These are phyloP conservation scores for Chiroxiphia lanceolata DNA, from an alignment of 2,797 vertebrate species.

Conservation along the genomic window DNA sequence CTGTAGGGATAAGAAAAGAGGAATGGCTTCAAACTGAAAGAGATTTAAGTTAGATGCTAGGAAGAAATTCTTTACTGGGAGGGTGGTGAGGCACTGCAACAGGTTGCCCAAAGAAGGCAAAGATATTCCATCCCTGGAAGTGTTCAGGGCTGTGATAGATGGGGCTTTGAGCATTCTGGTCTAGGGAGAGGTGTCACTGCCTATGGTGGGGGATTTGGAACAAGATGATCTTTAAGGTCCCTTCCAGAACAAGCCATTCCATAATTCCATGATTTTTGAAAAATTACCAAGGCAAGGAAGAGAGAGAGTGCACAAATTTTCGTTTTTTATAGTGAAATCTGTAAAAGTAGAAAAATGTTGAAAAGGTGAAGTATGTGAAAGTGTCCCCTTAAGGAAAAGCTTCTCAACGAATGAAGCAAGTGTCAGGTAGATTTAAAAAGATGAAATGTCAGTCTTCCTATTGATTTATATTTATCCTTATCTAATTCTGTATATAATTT, in stretches of 20 bases:
- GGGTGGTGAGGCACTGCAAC: background rate
- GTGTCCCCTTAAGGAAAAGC: background rate
- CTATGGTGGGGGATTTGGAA: background rate
- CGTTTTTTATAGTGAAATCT: background rate
- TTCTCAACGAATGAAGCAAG: background rate
- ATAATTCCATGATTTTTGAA: background rate
- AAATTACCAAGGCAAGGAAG: background rate
- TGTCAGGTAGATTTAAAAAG: background rate
- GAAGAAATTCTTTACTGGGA: background rate
- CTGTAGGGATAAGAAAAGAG: background rate
- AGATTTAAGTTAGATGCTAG: background rate
- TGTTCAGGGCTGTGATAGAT: background rate
- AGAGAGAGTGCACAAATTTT: background rate
- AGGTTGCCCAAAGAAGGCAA: background rate
- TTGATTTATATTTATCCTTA: conserved; percentile 26
- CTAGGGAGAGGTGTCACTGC: background rate
- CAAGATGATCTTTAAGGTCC: background rate
- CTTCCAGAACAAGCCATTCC: background rate
- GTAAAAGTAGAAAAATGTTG: background rate
- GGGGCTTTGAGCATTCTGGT: background rate
- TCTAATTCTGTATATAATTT: background rate
- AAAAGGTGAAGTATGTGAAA: background rate
- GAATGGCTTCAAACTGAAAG: background rate
- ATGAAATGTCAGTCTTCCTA: background rate
- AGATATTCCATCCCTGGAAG: background rate